Conservation (phyloP, 2,888 invertebrate genomes). For the Synanthedon andrenaeformis region DNA sequence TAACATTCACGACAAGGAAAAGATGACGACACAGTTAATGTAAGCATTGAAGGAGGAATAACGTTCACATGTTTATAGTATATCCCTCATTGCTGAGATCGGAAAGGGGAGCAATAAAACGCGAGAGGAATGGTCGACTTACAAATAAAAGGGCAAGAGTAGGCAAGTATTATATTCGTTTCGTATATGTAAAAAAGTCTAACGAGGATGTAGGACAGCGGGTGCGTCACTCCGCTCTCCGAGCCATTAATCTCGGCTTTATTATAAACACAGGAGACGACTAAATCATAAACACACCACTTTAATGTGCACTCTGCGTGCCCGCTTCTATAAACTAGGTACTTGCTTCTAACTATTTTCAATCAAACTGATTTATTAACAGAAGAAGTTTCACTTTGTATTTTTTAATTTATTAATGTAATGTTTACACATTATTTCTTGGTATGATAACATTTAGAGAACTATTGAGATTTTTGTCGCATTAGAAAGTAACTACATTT, state of each 20-base stretch:
- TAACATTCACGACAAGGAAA: not conserved
- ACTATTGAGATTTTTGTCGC: too few relatives aligned
- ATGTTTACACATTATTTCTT: too few relatives aligned
- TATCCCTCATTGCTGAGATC: constrained; percentile 13
- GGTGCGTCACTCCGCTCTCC: constrained; percentile 28
- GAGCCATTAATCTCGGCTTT: constrained; percentile 56
- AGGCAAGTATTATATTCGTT: constrained; percentile 10
- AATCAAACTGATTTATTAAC: too few relatives aligned
- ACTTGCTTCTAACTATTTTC: not conserved
- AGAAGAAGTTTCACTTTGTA: too few relatives aligned
- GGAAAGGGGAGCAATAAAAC: constrained; percentile 46
- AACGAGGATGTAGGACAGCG: constrained; percentile 44
- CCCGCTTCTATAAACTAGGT: constrained; percentile 25
- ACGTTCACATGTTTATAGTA: constrained; percentile 1
- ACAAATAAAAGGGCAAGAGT: constrained; percentile 45
- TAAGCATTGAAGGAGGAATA: constrained; percentile 6
- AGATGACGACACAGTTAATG: constrained; percentile 3
- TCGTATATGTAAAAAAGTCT: constrained; percentile 25
- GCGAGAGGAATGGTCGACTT: constrained; percentile 37
- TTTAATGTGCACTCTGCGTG: constrained; percentile 32
- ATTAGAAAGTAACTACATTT: too few relatives aligned
- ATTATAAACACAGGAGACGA: constrained; percentile 57
- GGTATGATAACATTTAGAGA: too few relatives aligned
- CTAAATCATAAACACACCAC: constrained; percentile 53
- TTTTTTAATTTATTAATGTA: too few relatives aligned